These are phyloP conservation scores for Catocala fraxini DNA, from an alignment of 2,888 invertebrate genomes.

Conservation along the genomic window DNA sequence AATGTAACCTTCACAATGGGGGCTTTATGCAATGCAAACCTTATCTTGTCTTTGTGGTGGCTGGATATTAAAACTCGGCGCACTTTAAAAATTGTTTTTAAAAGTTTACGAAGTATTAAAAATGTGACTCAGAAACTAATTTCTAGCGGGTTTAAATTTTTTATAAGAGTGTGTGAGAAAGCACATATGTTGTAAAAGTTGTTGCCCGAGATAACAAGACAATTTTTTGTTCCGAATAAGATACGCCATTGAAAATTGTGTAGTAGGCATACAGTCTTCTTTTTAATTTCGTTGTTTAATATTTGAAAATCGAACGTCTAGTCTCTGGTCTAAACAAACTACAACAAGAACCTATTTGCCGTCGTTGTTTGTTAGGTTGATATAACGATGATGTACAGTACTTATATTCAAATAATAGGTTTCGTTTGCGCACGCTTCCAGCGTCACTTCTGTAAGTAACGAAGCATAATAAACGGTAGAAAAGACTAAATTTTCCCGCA, in stretches of 20 bases:
- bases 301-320: no score
- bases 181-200: no score
- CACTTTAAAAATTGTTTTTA: constrained; percentile 13
- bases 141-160: neutral
- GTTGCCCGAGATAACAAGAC: no score
- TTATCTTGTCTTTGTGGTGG: constrained; percentile 33
- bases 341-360: no score
- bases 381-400: neutral
- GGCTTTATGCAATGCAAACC: constrained; percentile 28
- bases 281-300: no score
- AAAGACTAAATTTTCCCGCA: constrained; percentile 11
- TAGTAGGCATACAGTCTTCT: no score
- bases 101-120: neutral
- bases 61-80: constrained; percentile 32
- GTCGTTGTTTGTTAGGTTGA: no score
- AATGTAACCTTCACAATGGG: constrained; percentile 32
- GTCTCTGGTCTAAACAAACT: no score
- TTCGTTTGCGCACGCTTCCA: no score
- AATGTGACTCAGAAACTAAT: neutral
- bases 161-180: no score
- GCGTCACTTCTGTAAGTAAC: neutral
- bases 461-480: constrained; percentile 1
- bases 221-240: no score
- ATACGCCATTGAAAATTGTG: no score
- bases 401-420: neutral